Evolutionary conservation across 2,888 invertebrate genomes (phyloP), one percentile per base, ranked within the genome.

Genomic region (Blomia tropicalis): DNA sequence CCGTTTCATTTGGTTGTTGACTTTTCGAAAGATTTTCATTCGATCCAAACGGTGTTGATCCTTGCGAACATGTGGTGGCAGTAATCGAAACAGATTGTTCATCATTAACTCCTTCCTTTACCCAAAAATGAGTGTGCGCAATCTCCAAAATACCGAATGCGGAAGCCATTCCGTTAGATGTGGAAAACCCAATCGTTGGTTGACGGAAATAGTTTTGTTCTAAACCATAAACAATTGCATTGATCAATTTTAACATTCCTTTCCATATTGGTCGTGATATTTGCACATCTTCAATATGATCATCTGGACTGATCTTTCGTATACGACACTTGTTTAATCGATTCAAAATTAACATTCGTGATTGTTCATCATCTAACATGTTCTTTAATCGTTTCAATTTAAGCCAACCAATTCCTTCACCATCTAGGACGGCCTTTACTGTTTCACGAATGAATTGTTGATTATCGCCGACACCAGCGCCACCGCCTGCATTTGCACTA

Each of bases 291-390:
- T 95, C 95, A 47, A 98, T 87, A 74, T 91, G 89, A 77, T 95
- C 96, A 72, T 90, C 91, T 0, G 91, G 89, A 59, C 90, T 86
- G 64, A 93, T 85, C 76, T 89, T 95, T 69, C 83, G 82, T 70
- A 90, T 92, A 62, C 93, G 79, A 59, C 92, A 92, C 70, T 86
- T 84, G 74, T 98, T 98, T 2, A 99, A 79, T 72, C 93, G 89
- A 68, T 88, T 88, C 56, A 98, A 82, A 43, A 95, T 88, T 76
- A 98, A 83, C 73, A 91, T 93, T 36, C 98, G 80, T 75, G 96
- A 92, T 54, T 89, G 93, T 75, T 99, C 98, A 74, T 99, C 96
- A 73, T 98, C 96, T 90, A 99, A 92, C 30, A 99, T 77, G 71
- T 92, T 93, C 72, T 87, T 88, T 58, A 95, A 78, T 27, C 92